These are phyloP conservation scores for Polia nebulosa DNA, from an alignment of 2,888 invertebrate species.

Conservation along the genomic window DNA sequence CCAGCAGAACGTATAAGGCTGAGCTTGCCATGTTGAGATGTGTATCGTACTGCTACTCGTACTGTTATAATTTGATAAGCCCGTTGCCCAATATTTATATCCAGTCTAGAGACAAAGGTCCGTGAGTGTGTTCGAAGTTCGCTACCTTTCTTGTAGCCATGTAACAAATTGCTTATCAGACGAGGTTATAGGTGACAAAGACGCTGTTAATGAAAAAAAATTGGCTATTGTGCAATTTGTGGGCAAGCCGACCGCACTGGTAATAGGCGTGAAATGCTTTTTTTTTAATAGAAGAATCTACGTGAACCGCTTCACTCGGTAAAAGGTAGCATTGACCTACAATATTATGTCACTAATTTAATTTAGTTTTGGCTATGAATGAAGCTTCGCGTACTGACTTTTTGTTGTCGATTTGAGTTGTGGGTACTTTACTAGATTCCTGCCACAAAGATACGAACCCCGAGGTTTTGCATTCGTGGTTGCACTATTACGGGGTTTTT, in stretches of 20 bases:
- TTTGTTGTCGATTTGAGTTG: constrained; percentile 17
- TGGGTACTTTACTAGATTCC: neutral
- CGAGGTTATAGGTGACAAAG: constrained; percentile 89
- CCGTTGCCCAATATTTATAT: constrained; percentile 90
- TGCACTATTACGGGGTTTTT: too few relatives aligned
- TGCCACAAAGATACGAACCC: neutral
- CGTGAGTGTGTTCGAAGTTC: constrained; percentile 80
- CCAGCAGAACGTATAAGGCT: constrained; percentile 76
- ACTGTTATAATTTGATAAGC: constrained; percentile 85
- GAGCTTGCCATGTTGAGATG: constrained; percentile 84
- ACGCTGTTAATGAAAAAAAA: constrained; percentile 84
- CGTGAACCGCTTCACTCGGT: constrained; percentile 47
- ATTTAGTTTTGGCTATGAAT: constrained; percentile 33
- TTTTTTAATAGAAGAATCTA: constrained; percentile 71
- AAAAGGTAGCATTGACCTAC: constrained; percentile 60
- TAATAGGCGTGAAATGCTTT: constrained; percentile 81
- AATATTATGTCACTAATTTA: constrained; percentile 56
- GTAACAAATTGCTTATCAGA: constrained; percentile 87
- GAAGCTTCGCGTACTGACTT: neutral
- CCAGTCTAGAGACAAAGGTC: constrained; percentile 83
- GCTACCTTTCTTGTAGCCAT: constrained; percentile 85
- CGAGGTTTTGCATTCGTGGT: neutral
- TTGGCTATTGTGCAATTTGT: constrained; percentile 78
- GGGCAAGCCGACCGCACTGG: constrained; percentile 75
- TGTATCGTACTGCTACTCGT: constrained; percentile 78